phyloP scores from a whole-genome alignment of 2,113 vertebrate species.

The Antechinus stuartii region DNA sequence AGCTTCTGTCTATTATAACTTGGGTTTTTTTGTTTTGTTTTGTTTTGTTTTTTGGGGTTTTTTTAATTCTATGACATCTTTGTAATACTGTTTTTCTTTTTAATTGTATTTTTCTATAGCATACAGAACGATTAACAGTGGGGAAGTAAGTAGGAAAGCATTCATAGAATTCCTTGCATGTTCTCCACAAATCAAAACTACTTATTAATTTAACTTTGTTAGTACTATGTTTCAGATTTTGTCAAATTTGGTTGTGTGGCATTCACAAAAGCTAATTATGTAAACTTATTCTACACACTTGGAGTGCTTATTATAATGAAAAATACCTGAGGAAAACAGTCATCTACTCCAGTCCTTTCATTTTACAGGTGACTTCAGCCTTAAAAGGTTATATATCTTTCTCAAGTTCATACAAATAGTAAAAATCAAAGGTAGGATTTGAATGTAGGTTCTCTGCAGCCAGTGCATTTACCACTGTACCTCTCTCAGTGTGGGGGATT shows the following conservation, averaged over 20 bases:
- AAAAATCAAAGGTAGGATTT: neutral
- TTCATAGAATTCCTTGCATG: slow-evolving; percentile 64
- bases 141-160: slow-evolving; percentile 76
- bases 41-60: neutral
- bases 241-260: neutral
- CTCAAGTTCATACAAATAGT: neutral
- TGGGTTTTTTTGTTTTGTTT: neutral
- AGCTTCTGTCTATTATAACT: slow-evolving; percentile 46
- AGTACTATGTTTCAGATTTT: neutral
- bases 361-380: neutral
- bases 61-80: slow-evolving; percentile 32
- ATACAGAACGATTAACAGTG: slow-evolving; percentile 76
- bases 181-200: slow-evolving; percentile 24
- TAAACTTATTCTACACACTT: neutral
- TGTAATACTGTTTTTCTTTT: slow-evolving; percentile 75
- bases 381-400: neutral
- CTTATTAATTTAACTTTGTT: slow-evolving; percentile 27
- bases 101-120: slow-evolving; percentile 75
- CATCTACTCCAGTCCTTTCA: neutral
- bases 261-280: neutral
- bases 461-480: neutral
- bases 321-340: neutral
- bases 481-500: neutral
- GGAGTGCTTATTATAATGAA: neutral
- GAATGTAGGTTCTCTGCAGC: neutral